Evolutionary conservation across 2,113 vertebrate species (phyloP).

Genomic region (Cacatua alba): DNA sequence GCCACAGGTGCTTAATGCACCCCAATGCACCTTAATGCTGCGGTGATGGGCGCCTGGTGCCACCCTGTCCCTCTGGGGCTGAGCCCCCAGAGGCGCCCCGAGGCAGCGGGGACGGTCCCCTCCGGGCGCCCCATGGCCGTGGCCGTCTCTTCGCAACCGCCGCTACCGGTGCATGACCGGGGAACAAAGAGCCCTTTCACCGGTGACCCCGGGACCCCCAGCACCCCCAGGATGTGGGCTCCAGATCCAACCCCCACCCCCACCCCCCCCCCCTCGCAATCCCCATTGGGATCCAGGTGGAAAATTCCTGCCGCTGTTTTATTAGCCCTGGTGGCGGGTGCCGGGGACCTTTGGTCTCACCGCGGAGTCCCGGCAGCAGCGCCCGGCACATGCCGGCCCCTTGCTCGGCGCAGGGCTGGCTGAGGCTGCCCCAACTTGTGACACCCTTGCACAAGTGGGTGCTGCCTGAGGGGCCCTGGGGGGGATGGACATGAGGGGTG

Average conservation of each 20-base stretch:
- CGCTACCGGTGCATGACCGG: neutral
- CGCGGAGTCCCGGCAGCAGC: neutral
- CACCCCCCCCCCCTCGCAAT: too few relatives aligned
- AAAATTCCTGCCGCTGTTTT: constrained; percentile 56
- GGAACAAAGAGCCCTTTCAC: constrained; percentile 47
- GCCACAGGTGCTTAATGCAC: neutral
- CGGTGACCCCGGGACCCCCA: neutral
- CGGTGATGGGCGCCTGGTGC: rapidly evolving
- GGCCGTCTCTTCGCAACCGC: constrained; percentile 8
- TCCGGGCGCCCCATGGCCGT: neutral
- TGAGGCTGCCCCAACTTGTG: neutral
- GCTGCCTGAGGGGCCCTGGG: too few relatives aligned
- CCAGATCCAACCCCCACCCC: neutral
- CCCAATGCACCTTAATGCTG: neutral
- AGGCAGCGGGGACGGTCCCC: neutral
- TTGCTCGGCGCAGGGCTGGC: neutral
- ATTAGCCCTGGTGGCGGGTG: neutral
- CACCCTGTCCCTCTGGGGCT: rapidly evolving
- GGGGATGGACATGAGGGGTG: too few relatives aligned
- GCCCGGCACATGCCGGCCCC: neutral
- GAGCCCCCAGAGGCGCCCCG: neutral
- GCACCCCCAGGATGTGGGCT: neutral
- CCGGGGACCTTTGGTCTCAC: constrained; percentile 34
- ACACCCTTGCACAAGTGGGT: neutral
- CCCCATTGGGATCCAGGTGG: neutral